Conservation (phyloP, 2,888 invertebrate genomes). For the Fragum sueziense region DNA sequence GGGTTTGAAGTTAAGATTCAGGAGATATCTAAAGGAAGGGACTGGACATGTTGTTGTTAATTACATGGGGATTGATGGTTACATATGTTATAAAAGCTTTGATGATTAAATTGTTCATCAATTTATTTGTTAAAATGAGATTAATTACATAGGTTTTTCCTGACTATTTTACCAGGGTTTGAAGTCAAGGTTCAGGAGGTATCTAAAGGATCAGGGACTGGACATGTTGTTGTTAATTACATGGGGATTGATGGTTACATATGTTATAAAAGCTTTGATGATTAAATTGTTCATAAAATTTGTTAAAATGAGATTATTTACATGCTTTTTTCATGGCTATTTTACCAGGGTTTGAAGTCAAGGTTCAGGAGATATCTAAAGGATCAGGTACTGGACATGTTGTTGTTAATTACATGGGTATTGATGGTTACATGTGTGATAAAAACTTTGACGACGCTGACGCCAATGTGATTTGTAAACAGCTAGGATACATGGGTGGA, state of each 20-base stretch:
- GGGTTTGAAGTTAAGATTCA: slow-evolving; percentile 37
- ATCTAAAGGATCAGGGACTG: slow-evolving; percentile 45
- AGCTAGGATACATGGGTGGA: slow-evolving; percentile 66
- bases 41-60: slow-evolving; percentile 64
- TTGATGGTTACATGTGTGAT: slow-evolving; percentile 68
- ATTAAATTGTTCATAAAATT: slow-evolving; percentile 63
- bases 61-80: slow-evolving; percentile 63
- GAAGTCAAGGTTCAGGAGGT: slow-evolving; percentile 45
- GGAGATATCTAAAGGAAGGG: slow-evolving; percentile 31
- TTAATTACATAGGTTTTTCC: too few species aligned
- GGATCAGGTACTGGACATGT: slow-evolving; percentile 63
- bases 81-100: slow-evolving; percentile 68
- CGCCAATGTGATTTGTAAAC: slow-evolving; percentile 67
- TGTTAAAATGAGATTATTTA: too few species aligned
- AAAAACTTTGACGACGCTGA: slow-evolving; percentile 66
- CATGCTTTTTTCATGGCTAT: too few species aligned
- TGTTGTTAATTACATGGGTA: slow-evolving; percentile 55
- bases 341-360: slow-evolving; percentile 30
- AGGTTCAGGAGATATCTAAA: slow-evolving; percentile 30
- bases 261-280: slow-evolving; percentile 67
- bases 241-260: slow-evolving; percentile 66
- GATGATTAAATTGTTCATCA: too few species aligned
- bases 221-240: slow-evolving; percentile 61
- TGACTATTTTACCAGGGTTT: too few species aligned
- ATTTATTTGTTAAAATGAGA: too few species aligned